These are phyloP conservation scores for Autographa pulchrina DNA, from an alignment of 2,888 invertebrate species.

Conservation along the genomic window DNA sequence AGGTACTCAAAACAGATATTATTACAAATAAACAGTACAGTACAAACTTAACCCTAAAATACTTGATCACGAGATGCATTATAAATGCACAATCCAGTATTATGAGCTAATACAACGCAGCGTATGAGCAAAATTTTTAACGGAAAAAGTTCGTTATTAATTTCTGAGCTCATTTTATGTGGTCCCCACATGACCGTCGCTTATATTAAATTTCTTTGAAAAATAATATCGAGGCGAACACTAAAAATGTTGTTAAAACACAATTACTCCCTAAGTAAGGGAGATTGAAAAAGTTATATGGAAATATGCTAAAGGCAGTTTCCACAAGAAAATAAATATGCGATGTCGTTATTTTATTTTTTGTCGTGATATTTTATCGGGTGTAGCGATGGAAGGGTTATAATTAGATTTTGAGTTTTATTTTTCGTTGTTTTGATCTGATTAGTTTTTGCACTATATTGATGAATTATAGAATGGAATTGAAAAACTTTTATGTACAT, in stretches of 20 bases:
- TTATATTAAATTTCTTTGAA: constrained; percentile 63
- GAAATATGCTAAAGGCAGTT: constrained; percentile 48
- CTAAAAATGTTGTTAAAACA: constrained; percentile 58
- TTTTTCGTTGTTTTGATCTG: background rate
- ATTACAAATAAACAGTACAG: no score
- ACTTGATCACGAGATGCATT: constrained; percentile 10
- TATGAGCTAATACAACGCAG: constrained; percentile 21
- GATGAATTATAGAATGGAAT: no score
- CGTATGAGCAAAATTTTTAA: constrained; percentile 51
- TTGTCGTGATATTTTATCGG: background rate
- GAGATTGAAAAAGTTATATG: constrained; percentile 59
- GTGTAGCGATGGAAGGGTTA: background rate
- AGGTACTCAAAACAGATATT: no score
- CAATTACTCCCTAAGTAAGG: constrained; percentile 54
- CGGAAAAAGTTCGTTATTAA: constrained; percentile 62
- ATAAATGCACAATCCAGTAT: constrained; percentile 22
- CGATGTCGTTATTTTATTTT: constrained; percentile 15
- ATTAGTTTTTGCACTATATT: background rate
- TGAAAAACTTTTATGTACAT: no score
- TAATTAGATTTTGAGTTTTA: background rate
- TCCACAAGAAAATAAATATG: constrained; percentile 37
- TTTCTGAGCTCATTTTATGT: constrained; percentile 58
- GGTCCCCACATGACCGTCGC: constrained; percentile 59
- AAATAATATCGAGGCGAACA: constrained; percentile 51
- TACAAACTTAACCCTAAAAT: background rate